A percentile compares a stretch with the other conserved stretches of the same genome.
phyloP scores from a whole-genome alignment of 2,113 vertebrate genomes.

The Oreotragus oreotragus region DNA sequence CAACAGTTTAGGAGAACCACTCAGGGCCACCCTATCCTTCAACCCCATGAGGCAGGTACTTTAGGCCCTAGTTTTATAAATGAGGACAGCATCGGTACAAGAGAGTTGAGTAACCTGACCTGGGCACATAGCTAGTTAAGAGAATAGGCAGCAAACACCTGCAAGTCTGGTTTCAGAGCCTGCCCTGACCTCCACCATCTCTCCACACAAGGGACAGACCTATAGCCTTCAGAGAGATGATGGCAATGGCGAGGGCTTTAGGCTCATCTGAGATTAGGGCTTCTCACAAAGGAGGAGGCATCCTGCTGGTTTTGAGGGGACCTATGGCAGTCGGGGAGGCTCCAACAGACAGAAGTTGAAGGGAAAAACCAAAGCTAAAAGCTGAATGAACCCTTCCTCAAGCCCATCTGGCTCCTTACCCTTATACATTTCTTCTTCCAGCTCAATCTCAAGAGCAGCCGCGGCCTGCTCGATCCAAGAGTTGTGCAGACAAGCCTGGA shows the following conservation, averaged over 20 bases:
- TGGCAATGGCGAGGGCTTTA: not conserved
- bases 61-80: not conserved
- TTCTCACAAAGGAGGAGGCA: not conserved
- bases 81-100: not conserved
- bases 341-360: not conserved
- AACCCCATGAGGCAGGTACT: not conserved
- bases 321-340: not conserved
- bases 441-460: constrained; percentile 91
- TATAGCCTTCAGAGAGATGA: not conserved
- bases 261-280: not conserved
- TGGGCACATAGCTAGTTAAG: not conserved
- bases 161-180: not conserved
- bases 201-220: not conserved
- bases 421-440: constrained; percentile 87
- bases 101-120: not conserved
- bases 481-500: constrained; percentile 91
- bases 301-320: not conserved
- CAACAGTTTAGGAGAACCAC: not conserved
- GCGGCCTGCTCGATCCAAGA: constrained; percentile 95
- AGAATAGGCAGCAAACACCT: not conserved
- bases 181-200: not conserved
- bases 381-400: not conserved
- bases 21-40: not conserved
- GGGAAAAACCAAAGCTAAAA: not conserved
- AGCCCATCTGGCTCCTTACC: constrained; percentile 68